These are phyloP conservation scores for Nysson spinosus DNA, from an alignment of 2,888 invertebrate genomes.

Conservation along the genomic window DNA sequence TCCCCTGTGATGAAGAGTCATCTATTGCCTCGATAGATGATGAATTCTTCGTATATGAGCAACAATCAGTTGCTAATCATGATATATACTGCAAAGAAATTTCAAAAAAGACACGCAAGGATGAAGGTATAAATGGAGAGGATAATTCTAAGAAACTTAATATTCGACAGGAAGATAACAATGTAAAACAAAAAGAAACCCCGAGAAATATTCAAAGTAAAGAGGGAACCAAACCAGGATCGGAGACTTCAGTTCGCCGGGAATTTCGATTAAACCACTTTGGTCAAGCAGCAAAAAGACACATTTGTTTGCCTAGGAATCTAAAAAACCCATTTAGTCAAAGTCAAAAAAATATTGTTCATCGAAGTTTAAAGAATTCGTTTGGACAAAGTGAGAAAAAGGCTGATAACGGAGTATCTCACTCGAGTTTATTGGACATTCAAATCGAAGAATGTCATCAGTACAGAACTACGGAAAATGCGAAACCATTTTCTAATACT, in stretches of 20 bases:
- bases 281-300: constrained; percentile 42
- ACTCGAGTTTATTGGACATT: constrained; percentile 62
- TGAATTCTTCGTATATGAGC: constrained; percentile 66
- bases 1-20: constrained; percentile 70
- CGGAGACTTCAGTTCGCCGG: constrained; percentile 28
- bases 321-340: constrained; percentile 45
- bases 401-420: constrained; percentile 42
- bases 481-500: constrained; percentile 52
- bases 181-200: constrained; percentile 36
- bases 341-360: constrained; percentile 44
- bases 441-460: constrained; percentile 67
- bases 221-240: constrained; percentile 33
- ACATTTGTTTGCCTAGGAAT: constrained; percentile 42
- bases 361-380: constrained; percentile 48
- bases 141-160: constrained; percentile 25
- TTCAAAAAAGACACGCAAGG: constrained; percentile 41
- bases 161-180: constrained; percentile 28
- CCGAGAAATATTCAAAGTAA: constrained; percentile 35
- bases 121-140: constrained; percentile 43
- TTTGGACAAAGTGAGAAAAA: constrained; percentile 45
- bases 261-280: constrained; percentile 37
- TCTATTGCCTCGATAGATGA: constrained; percentile 66
- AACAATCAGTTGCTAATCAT: constrained; percentile 46
- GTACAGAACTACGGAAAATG: constrained; percentile 52
- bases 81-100: constrained; percentile 34